phyloP scores from a whole-genome alignment of 1,140 invertebrate genomes.

The Macrobrachium nipponense region DNA sequence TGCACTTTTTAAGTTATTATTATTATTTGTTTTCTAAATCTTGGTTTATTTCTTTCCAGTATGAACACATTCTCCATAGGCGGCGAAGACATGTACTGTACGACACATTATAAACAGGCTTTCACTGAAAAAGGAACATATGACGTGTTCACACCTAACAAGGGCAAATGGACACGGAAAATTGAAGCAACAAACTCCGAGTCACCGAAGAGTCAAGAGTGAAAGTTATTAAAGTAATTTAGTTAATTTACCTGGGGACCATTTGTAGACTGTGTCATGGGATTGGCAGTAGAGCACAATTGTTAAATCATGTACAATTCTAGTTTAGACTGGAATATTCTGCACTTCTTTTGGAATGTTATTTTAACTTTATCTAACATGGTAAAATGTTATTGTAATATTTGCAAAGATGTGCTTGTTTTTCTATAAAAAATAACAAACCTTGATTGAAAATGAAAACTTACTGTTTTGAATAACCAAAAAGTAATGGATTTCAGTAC shows the following conservation, averaged over 20 bases:
- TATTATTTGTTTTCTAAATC: neutral
- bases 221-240: neutral
- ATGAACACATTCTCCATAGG: slow-evolving; percentile 58
- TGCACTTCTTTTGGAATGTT: neutral
- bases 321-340: neutral
- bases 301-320: neutral
- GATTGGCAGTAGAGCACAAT: neutral
- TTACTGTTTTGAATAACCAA: too few species aligned
- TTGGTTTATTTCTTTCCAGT: slow-evolving; percentile 27
- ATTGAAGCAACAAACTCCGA: slow-evolving; percentile 55
- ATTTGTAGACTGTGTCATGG: neutral
- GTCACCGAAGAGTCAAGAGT: slow-evolving; percentile 52
- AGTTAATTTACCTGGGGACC: neutral
- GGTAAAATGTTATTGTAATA: too few species aligned
- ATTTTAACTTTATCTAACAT: too few species aligned
- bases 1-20: neutral
- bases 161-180: slow-evolving; percentile 59
- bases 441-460: too few species aligned
- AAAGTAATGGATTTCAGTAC: too few species aligned
- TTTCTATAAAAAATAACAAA: too few species aligned
- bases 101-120: slow-evolving; percentile 52
- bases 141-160: slow-evolving; percentile 54
- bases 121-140: slow-evolving; percentile 56
- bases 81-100: slow-evolving; percentile 54
- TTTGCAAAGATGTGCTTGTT: too few species aligned